phyloP scores from a whole-genome alignment of 1,140 invertebrate species.

The Berghia stephanieae region DNA sequence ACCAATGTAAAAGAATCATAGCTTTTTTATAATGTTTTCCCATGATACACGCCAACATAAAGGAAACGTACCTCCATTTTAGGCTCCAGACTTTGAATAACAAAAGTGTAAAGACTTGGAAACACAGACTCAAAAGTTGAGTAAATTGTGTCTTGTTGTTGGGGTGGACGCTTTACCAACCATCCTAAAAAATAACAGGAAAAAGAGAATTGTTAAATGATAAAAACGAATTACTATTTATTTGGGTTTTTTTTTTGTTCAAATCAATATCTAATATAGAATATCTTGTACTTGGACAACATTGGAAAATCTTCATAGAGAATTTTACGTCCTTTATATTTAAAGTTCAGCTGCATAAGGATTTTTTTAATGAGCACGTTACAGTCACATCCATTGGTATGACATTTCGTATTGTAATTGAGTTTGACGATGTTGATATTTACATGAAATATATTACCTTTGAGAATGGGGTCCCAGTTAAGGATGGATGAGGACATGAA shows the following conservation, averaged over 20 bases:
- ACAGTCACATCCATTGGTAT: too few species aligned
- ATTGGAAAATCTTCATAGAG: too few species aligned
- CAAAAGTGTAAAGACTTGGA: slow-evolving; percentile 81
- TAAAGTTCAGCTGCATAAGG: too few species aligned
- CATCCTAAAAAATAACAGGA: slow-evolving; percentile 70
- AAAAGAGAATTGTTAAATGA: not conserved
- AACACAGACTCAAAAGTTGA: slow-evolving; percentile 83
- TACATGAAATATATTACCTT: slow-evolving; percentile 67
- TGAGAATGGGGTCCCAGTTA: slow-evolving; percentile 86
- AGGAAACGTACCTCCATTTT: slow-evolving; percentile 78
- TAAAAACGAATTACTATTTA: too few species aligned
- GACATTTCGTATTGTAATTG: too few species aligned
- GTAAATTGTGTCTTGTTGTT: slow-evolving; percentile 80
- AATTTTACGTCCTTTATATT: too few species aligned
- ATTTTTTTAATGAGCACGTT: too few species aligned
- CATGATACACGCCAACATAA: not conserved
- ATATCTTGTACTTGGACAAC: not conserved
- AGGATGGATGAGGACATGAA: slow-evolving; percentile 97
- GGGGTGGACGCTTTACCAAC: slow-evolving; percentile 78
- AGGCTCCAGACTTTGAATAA: slow-evolving; percentile 81
- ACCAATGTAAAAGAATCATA: too few species aligned
- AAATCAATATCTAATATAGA: too few species aligned
- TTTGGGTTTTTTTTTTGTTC: too few species aligned
- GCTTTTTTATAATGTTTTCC: too few species aligned
- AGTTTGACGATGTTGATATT: too few species aligned